Evolutionary conservation across 2,113 vertebrate genomes (phyloP), one percentile per base, ranked within the genome.

Genomic region (Apus apus): DNA sequence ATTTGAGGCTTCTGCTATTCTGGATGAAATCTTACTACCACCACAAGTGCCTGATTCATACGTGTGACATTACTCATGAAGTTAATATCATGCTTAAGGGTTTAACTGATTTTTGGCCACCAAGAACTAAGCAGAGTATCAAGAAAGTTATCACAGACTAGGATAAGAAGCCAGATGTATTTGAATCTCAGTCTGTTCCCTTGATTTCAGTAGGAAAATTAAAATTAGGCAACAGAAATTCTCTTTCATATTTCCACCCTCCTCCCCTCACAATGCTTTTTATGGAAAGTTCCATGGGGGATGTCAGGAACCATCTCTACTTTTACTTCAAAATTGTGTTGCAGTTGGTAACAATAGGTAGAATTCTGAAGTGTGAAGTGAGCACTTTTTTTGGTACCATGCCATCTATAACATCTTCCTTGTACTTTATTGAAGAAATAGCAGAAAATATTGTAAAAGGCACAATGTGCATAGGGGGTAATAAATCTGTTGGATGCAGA

Each of bases 401-500:
- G 4, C 46, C 45, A 88, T 95, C 95, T 54, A 36, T 3, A 86
- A n/a, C 50, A 68, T 56, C 32, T 56, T 79, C 89, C 81, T 78
- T 65, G 72, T 77, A 56, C 78, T 97, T 96, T 88, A 79, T 92
- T 76, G 86, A 96, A 87, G 81, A 91, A 92, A 95, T 48, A 22
- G 77, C 34, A 40, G 67, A 92, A 95, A 94, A 93, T 83, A 96
- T 66, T 94, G 78, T 71, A 85, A 93, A 89, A 97, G 85, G 93
- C 95, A 97, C 26, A 80, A 46, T 93, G 87, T 73, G 66, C 21
- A 4, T 72, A 86, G 88, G 85, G 93, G 90, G 71, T 56, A 93
- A 88, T 96, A 96, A 97, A 98, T 95, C 95, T 93, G 85, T 58
- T 94, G 94, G 91, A 97, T 95, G 77, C 90, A 97, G 94, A 97